These are phyloP conservation scores for Pheosia gnoma DNA, from an alignment of 2,888 invertebrate species.

Conservation along the genomic window DNA sequence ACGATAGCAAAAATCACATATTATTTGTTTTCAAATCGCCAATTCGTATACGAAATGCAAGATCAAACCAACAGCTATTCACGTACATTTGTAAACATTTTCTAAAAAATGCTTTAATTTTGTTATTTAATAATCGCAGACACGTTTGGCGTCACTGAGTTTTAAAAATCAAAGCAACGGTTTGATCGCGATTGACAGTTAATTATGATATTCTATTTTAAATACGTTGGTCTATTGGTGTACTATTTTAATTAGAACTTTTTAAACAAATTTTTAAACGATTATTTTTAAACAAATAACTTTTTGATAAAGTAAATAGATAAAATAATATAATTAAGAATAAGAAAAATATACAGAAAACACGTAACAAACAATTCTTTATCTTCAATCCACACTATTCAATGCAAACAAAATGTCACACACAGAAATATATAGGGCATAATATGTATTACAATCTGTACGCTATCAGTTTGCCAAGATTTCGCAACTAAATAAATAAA, in stretches of 20 bases:
- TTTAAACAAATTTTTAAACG: no score
- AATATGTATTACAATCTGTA: conserved; percentile 14
- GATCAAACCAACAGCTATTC: conserved; percentile 23
- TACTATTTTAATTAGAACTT: no score
- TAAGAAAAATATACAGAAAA: not conserved
- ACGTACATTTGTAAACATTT: conserved; percentile 44
- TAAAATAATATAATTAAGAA: not conserved
- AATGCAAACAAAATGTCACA: conserved; percentile 10
- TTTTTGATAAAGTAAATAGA: no score
- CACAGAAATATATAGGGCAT: conserved; percentile 30
- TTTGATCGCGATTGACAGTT: not conserved
- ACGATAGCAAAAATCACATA: no score
- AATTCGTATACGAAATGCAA: no score
- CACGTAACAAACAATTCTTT: not conserved
- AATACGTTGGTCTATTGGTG: not conserved
- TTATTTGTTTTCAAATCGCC: no score
- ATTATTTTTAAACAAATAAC: no score
- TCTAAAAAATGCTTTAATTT: conserved; percentile 50
- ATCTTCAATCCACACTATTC: not conserved
- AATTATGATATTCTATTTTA: not conserved
- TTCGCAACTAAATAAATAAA: conserved; percentile 34
- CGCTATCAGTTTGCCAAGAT: conserved; percentile 37
- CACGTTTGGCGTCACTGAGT: conserved; percentile 7
- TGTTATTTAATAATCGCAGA: conserved; percentile 47
- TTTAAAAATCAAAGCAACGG: not conserved